These are phyloP conservation scores for Acrocephalus arundinaceus DNA, from an alignment of 2,113 vertebrate genomes.

Conservation along the genomic window DNA sequence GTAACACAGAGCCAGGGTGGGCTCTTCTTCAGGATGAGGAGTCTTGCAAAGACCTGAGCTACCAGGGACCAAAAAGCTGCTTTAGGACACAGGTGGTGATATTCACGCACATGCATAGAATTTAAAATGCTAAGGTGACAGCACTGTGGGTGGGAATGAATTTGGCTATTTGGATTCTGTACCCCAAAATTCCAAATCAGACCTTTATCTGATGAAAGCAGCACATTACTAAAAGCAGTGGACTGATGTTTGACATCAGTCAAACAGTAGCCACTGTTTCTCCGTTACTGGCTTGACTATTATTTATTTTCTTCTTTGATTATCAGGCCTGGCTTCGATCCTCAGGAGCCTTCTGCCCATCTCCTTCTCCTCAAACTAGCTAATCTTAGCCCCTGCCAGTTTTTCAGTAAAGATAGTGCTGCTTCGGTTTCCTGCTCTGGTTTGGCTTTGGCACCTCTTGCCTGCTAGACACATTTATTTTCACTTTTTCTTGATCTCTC, in stretches of 20 bases:
- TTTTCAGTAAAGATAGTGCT: neutral
- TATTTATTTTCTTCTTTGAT: neutral
- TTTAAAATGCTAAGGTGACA: neutral
- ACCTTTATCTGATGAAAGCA: neutral
- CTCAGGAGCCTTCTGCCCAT: neutral
- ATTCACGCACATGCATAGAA: accelerated
- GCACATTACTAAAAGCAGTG: neutral
- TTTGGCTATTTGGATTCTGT: neutral
- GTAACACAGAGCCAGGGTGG: neutral
- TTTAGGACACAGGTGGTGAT: neutral
- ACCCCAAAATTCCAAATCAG: neutral
- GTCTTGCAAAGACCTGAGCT: neutral
- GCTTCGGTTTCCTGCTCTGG: neutral
- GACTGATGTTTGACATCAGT: neutral
- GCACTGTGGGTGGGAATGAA: neutral
- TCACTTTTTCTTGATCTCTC: neutral
- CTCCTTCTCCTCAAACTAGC: neutral
- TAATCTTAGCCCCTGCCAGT: neutral
- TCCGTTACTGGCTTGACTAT: neutral
- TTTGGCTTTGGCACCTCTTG: neutral
- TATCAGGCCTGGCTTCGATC: neutral
- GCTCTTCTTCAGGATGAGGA: neutral
- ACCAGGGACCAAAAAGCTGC: neutral
- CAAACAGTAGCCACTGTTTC: neutral
- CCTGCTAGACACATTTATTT: neutral